Conservation (phyloP, 2,888 invertebrate genomes). For the Drosophila affinis region DNA sequence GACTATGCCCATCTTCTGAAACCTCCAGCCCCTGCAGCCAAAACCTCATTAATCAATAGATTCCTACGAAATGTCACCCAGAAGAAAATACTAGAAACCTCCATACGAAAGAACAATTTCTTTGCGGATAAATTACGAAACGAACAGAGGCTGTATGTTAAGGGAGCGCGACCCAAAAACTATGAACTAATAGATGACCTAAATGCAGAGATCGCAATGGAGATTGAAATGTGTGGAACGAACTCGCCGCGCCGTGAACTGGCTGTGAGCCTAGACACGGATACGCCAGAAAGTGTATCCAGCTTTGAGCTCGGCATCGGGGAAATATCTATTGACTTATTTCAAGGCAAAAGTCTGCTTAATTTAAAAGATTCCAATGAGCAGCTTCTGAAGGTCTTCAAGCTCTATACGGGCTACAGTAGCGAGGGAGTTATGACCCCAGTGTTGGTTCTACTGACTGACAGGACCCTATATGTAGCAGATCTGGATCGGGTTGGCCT, state of each 20-base stretch:
- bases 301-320: conserved; percentile 83
- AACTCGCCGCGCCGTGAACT: conserved; percentile 83
- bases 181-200: conserved; percentile 84
- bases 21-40: conserved; percentile 82
- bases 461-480: conserved; percentile 89
- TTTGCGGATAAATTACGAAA: conserved; percentile 86
- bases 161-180: conserved; percentile 84
- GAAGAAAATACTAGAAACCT: conserved; percentile 89
- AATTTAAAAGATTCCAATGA: conserved; percentile 89
- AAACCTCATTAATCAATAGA: conserved; percentile 87
- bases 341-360: conserved; percentile 80
- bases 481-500: conserved; percentile 87
- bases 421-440: conserved; percentile 90
- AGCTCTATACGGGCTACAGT: conserved; percentile 90
- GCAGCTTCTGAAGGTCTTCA: conserved; percentile 90
- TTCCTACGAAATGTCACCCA: conserved; percentile 91
- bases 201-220: conserved; percentile 85
- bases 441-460: conserved; percentile 89
- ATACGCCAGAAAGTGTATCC: conserved; percentile 76
- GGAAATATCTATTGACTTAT: conserved; percentile 83
- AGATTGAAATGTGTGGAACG: conserved; percentile 83
- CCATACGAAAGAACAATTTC: conserved; percentile 88
- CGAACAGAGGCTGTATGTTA: conserved; percentile 86
- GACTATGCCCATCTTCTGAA: conserved; percentile 81
- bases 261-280: conserved; percentile 73